These are phyloP conservation scores for Hymenopus coronatus DNA, from an alignment of 2,888 invertebrate genomes.

Conservation along the genomic window DNA sequence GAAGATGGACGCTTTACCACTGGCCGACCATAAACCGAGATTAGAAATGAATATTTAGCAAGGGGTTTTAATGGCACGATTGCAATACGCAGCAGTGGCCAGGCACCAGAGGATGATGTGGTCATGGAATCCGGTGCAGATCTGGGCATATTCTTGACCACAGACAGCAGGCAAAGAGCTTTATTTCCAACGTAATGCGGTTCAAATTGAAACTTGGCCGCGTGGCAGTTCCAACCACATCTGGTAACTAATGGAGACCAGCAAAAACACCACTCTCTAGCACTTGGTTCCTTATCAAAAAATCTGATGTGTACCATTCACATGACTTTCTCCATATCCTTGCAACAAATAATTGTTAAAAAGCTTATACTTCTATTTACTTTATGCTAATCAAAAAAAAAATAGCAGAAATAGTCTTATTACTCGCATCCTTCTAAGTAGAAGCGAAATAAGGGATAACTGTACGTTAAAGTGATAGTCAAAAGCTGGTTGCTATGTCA, in stretches of 20 bases:
- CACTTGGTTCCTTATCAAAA: neutral
- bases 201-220: slow-evolving; percentile 3
- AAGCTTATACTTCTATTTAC: too few species aligned
- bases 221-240: neutral
- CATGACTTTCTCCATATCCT: too few species aligned
- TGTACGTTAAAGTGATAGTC: too few species aligned
- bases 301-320: too few species aligned
- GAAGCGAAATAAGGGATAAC: too few species aligned
- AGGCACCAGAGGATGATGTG: neutral
- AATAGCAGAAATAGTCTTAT: too few species aligned
- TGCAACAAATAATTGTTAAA: too few species aligned
- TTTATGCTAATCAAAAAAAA: too few species aligned
- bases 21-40: neutral
- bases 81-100: neutral
- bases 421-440: too few species aligned
- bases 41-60: neutral
- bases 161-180: neutral
- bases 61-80: neutral
- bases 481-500: too few species aligned
- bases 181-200: neutral
- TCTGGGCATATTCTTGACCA: neutral
- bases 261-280: neutral
- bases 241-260: slow-evolving; percentile 4
- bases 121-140: neutral
- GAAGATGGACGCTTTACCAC: neutral